These are phyloP conservation scores for Eufriesea mexicana DNA, from an alignment of 1,140 invertebrate genomes.

Conservation along the genomic window DNA sequence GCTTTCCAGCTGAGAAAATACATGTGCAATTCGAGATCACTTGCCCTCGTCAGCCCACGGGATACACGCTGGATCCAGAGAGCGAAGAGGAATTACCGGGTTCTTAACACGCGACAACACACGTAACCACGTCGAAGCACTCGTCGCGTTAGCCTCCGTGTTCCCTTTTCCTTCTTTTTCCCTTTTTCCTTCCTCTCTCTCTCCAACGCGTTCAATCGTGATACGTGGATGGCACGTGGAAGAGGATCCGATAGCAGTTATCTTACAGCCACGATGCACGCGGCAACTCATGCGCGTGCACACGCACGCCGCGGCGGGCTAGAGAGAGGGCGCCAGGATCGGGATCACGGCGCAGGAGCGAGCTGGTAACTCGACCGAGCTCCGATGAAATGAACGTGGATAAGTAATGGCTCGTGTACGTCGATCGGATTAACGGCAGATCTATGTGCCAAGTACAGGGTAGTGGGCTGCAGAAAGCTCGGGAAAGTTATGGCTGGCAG, in stretches of 20 bases:
- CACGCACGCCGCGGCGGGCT: not conserved
- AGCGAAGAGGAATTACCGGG: not conserved
- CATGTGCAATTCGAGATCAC: not conserved
- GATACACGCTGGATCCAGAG: not conserved
- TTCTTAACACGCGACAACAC: not conserved
- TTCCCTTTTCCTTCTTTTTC: not conserved
- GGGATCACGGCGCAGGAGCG: conserved; percentile 38
- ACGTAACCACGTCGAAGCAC: not conserved
- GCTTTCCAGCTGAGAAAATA: not conserved
- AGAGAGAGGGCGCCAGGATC: not conserved
- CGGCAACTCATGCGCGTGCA: conserved; percentile 25
- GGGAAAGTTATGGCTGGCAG: not conserved
- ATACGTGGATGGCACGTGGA: not conserved
- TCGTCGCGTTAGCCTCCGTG: not conserved
- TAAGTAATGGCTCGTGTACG: conserved; percentile 1
- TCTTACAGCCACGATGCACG: not conserved
- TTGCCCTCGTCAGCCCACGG: not conserved
- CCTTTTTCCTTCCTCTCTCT: not conserved
- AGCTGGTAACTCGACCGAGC: not conserved
- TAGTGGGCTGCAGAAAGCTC: not conserved
- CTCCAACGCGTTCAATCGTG: conserved; percentile 8
- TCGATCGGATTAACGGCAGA: not conserved
- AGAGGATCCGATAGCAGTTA: conserved; percentile 9
- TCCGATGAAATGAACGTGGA: conserved; percentile 26
- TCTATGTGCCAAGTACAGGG: not conserved